Conservation (phyloP, 37 sponge, comb jelly and placozoan genomes). For the Tethya wilhelma region DNA sequence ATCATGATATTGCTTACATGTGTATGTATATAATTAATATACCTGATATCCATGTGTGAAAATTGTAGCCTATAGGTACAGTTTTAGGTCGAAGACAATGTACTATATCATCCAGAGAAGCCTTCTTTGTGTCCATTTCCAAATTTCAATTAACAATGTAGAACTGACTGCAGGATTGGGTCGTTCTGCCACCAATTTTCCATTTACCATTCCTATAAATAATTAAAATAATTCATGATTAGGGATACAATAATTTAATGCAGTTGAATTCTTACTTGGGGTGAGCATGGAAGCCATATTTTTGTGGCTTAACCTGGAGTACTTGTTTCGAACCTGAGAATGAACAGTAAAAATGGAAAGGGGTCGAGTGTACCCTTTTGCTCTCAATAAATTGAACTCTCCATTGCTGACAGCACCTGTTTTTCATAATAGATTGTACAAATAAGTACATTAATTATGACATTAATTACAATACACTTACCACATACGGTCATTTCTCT, state of each 20-base stretch:
- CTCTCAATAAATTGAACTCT: constrained; percentile 39
- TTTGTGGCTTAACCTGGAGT: not conserved
- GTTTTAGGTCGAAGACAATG: constrained; percentile 15
- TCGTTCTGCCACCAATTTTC: constrained; percentile 7
- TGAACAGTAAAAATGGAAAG: constrained; percentile 16
- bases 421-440: not conserved
- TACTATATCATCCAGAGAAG: constrained; percentile 4
- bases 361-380: constrained; percentile 38
- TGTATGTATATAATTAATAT: too few relatives aligned
- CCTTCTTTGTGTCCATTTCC: constrained; percentile 9
- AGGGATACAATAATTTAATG: not conserved
- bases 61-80: constrained; percentile 37
- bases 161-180: constrained; percentile 18
- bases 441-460: constrained; percentile 1
- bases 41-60: constrained; percentile 33
- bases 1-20: not conserved
- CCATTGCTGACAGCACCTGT: constrained; percentile 45
- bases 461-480: not conserved
- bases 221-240: not conserved
- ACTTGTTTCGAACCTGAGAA: constrained; percentile 6
- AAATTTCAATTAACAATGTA: constrained; percentile 3
- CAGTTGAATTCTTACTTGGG: not conserved
- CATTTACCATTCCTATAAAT: not conserved
- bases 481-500: constrained; percentile 30
- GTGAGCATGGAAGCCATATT: not conserved